These are phyloP conservation scores for Epicampocera succincta DNA, from an alignment of 2,888 invertebrate genomes.

Conservation along the genomic window DNA sequence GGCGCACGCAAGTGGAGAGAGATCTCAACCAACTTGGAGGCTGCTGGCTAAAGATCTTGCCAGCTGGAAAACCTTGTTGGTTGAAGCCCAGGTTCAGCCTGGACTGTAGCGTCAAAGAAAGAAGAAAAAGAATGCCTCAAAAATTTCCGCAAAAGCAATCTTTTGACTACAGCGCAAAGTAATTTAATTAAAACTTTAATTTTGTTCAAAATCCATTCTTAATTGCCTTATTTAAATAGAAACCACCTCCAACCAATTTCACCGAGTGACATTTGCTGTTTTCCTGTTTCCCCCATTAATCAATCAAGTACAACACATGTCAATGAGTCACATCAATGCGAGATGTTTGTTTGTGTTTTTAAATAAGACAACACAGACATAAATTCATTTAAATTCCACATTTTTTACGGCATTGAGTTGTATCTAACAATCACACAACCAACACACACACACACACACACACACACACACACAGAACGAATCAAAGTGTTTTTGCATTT, in stretches of 20 bases:
- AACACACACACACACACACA: no score
- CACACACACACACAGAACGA: conserved; percentile 1
- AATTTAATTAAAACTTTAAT: neutral
- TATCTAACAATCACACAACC: conserved; percentile 21
- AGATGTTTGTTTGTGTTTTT: conserved; percentile 63
- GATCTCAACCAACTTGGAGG: no score
- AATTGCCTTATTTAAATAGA: conserved; percentile 37
- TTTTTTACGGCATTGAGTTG: neutral
- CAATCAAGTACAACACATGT: conserved; percentile 70
- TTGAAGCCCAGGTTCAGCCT: no score
- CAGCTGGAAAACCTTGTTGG: no score
- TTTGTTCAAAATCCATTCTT: conserved; percentile 7
- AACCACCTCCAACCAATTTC: neutral
- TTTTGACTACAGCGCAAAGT: neutral
- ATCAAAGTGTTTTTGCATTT: conserved; percentile 57
- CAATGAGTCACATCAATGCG: conserved; percentile 66
- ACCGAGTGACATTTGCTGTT: conserved; percentile 13
- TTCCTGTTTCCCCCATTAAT: conserved; percentile 46
- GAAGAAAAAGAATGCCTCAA: no score
- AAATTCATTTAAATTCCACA: conserved; percentile 63
- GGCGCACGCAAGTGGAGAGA: no score
- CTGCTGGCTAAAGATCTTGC: no score
- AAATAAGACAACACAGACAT: conserved; percentile 67
- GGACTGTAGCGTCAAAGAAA: no score
- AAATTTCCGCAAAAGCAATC: neutral